Evolutionary conservation across 1,140 invertebrate genomes (phyloP), one percentile per base, ranked within the genome.

Genomic region (Drosophila burlai): DNA sequence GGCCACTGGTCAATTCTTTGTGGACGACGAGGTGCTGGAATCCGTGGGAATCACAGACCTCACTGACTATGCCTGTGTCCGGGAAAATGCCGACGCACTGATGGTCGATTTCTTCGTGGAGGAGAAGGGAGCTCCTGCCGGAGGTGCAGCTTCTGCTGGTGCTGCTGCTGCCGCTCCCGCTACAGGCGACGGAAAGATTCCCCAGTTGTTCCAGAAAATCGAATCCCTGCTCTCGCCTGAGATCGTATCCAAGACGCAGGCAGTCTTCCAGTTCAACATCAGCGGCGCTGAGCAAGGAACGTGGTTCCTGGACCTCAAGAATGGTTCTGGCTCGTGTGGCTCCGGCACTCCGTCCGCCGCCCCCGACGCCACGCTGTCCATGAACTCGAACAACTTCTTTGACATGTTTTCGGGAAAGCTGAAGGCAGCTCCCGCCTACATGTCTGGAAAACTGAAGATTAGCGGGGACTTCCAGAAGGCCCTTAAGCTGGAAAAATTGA

Each of bases 381-480:
- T 99, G 96, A 96, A 97, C 86, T 94, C 95, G 38, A 94, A 94
- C 29, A 95, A 97, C 91, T 97, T 97, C 80, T 95, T 96, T 75
- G 95, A 96, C 10, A 96, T 97, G 95, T 97, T 97, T 92, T 94
- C 95, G 65, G 97, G 97, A 36, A 97, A 98, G 94, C 81, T 99
- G 69, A 99, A 98, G 93, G 96, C 98, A 11, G 96, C 97, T 0
- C 95, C 96, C 26, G 98, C 98, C 11, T 99, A 99, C 93, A 99
- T 99, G 98, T 96, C 96, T 87, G 99, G 99, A 36, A 99, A 99
- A 94, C 93, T 99, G 49, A 99, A 99, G 94, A 97, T 99, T 66
- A 95, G 95, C 79, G 99, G 99, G 1, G 98, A 99, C 92, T 94
- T 99, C 87, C 96, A 96, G 77, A 97, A 98, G 92, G 99, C 98